Conservation (phyloP, 2,888 invertebrate genomes). For the Charanyca ferruginea region DNA sequence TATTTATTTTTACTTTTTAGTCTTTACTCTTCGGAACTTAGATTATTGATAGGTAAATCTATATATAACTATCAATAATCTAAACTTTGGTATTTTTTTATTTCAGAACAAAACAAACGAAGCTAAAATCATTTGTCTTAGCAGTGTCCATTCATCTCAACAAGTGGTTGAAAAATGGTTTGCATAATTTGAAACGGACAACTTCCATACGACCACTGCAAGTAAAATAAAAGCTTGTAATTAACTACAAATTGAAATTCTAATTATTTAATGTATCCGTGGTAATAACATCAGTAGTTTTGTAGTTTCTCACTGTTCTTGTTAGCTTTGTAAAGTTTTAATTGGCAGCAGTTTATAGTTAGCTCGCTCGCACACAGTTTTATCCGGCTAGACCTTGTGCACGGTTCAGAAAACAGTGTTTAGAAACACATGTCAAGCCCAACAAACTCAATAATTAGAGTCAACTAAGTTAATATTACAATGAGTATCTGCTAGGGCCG, state of each 20-base stretch:
- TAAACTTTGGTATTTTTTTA: no score
- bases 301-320: background rate
- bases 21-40: no score
- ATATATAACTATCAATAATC: no score
- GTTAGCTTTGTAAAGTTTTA: constrained; percentile 11
- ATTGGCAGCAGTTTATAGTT: background rate
- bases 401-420: background rate
- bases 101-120: no score
- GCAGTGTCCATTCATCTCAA: no score
- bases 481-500: background rate
- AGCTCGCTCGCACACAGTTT: background rate
- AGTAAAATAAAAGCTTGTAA: background rate
- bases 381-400: background rate
- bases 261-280: background rate
- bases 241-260: background rate
- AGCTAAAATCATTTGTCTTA: no score
- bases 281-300: background rate
- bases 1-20: no score
- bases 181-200: no score
- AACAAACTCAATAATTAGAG: background rate
- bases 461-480: background rate
- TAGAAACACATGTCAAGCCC: background rate
- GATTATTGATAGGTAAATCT: no score
- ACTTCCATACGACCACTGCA: no score
- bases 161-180: no score